Base-by-base conservation (phyloP, 2,888 invertebrate genomes). In the Chalcis sispes region DNA sequence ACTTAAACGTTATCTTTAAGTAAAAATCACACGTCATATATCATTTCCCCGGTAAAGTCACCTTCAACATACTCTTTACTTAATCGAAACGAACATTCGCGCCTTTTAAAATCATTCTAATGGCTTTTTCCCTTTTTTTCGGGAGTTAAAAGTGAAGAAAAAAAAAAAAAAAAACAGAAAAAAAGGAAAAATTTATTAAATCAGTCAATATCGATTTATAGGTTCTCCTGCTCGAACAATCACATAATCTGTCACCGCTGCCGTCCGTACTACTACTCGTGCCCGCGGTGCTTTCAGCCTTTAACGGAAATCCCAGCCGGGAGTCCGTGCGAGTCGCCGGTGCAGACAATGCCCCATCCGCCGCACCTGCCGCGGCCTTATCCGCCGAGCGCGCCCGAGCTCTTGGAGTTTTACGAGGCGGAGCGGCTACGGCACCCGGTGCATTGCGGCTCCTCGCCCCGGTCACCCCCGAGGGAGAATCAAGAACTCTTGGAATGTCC, bases 201-300 rank as follows among this genome's bases (percentile, higher is more conserved):
- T n/a, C n/a, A n/a, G n/a, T n/a, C n/a, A n/a, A n/a, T n/a, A n/a
- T 20, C 20, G 2, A 2, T 20, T 20, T 13, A 8, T 40, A 70
- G 70, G 40, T 70, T 70, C 73, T 78, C 81, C 18, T 87, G 86
- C 76, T 42, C 13, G 1, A 85, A 85, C 54, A 78, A 78, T 5
- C 87, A 87, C 80, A 80, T 80, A 36, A 73, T 87, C 23, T 87
- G 87, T 69, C 82, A 84, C 59, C 84, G 87, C 8, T 87, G 87
- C 81, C 87, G 86, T 72, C 85, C 86, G 10, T 84, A 85, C 79
- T 87, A 87, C 77, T 83, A 81, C 78, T 72, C 75, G 25, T 87
- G 87, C 75, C 85, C 86, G 23, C 82, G 78, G 32, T 87, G 87
- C 62, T 76, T 67, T 15, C 77, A 80, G 29, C 79, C 84, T 3